Evolutionary conservation across 2,888 invertebrate species (phyloP).

Genomic region (Watsonalla cultraria): DNA sequence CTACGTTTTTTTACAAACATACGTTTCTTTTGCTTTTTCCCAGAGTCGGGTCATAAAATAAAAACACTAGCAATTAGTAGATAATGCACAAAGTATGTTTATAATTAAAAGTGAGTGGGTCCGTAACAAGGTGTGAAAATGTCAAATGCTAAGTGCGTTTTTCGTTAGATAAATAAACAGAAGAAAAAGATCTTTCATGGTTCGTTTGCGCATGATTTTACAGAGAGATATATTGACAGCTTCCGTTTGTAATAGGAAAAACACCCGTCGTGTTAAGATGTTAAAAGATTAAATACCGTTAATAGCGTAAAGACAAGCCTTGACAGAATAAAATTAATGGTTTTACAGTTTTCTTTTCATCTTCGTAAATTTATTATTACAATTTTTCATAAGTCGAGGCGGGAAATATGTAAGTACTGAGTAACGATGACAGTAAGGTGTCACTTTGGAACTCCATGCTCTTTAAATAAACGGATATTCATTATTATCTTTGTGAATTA

Average conservation of each 20-base stretch:
- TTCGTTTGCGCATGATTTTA: neutral
- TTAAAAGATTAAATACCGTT: slow-evolving; percentile 8
- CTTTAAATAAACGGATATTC: too few relatives aligned
- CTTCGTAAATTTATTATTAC: neutral
- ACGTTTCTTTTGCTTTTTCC: too few relatives aligned
- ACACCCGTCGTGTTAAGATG: slow-evolving; percentile 10
- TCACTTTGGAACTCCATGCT: too few relatives aligned
- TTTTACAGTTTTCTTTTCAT: too few relatives aligned
- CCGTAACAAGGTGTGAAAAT: slow-evolving; percentile 6
- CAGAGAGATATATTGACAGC: slow-evolving; percentile 2
- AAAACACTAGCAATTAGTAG: neutral
- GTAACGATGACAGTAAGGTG: too few relatives aligned
- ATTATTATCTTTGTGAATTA: too few relatives aligned
- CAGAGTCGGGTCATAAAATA: too few relatives aligned
- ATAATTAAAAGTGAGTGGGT: neutral
- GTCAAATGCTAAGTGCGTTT: slow-evolving; percentile 18
- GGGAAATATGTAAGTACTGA: too few relatives aligned
- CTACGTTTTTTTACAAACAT: too few relatives aligned
- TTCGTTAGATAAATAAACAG: slow-evolving; percentile 16
- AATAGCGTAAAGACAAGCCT: neutral
- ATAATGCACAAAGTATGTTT: neutral
- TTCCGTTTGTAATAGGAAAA: slow-evolving; percentile 5
- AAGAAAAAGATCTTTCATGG: neutral
- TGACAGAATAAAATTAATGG: neutral
- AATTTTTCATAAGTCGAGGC: too few relatives aligned